phyloP scores from a whole-genome alignment of 1,140 invertebrate species.

The Liolophura sinensis region DNA sequence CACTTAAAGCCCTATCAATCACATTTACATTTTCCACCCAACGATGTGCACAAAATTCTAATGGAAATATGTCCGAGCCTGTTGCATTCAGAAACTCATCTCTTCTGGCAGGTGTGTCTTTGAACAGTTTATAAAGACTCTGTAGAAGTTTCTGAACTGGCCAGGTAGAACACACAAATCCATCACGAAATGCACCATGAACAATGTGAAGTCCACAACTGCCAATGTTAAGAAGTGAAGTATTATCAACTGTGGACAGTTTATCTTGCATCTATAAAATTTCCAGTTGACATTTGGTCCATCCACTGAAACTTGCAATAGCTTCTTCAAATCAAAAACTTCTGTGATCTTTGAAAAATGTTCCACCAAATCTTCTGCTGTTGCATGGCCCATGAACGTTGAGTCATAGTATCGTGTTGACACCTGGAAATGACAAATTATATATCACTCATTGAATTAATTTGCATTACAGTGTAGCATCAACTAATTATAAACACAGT shows the following conservation, averaged over 20 bases:
- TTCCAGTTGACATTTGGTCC: conserved; percentile 38
- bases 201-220: conserved; percentile 24
- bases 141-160: conserved; percentile 4
- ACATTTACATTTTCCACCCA: conserved; percentile 28
- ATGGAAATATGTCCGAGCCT: background rate
- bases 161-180: conserved; percentile 7
- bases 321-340: conserved; percentile 17
- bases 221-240: conserved; percentile 17
- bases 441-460: no score
- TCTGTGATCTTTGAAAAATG: conserved; percentile 16
- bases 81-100: conserved; percentile 17
- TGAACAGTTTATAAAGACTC: conserved; percentile 16
- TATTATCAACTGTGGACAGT: conserved; percentile 9
- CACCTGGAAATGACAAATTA: no score
- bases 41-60: conserved; percentile 12
- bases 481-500: no score
- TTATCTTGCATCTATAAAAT: conserved; percentile 18
- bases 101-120: conserved; percentile 24
- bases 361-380: conserved; percentile 25
- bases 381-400: conserved; percentile 21
- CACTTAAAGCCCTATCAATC: conserved; percentile 10
- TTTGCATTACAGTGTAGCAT: no score
- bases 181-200: conserved; percentile 23
- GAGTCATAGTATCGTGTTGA: conserved; percentile 20
- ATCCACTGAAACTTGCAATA: conserved; percentile 39